These are phyloP conservation scores for Cydia strobilella DNA, from an alignment of 1,140 invertebrate species.

Conservation along the genomic window DNA sequence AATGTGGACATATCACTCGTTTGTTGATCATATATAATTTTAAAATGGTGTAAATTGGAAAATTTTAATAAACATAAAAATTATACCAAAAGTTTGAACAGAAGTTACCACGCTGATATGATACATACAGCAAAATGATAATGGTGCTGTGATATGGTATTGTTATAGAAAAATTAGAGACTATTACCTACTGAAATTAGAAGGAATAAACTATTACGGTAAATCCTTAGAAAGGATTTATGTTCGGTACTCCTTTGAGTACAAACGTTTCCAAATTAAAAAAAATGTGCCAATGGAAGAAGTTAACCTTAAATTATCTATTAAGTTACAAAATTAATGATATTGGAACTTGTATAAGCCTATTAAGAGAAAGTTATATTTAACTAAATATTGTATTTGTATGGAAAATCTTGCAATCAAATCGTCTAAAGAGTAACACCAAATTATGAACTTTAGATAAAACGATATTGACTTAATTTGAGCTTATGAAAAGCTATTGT, in stretches of 20 bases:
- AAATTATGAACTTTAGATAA: not conserved
- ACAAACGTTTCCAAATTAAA: not conserved
- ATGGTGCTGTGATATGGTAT: slow-evolving; percentile 69
- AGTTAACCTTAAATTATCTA: not conserved
- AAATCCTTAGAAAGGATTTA: slow-evolving; percentile 4
- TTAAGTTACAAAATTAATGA: slow-evolving; percentile 10
- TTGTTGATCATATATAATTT: slow-evolving; percentile 35
- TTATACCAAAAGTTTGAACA: slow-evolving; percentile 50
- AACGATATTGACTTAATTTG: not conserved
- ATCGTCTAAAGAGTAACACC: not conserved
- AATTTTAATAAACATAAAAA: slow-evolving; percentile 55
- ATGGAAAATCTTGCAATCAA: not conserved
- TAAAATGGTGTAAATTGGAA: slow-evolving; percentile 49
- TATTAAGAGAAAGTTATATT: not conserved
- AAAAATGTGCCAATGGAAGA: slow-evolving; percentile 18
- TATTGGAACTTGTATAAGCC: not conserved
- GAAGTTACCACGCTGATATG: slow-evolving; percentile 53
- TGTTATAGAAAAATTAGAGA: slow-evolving; percentile 59
- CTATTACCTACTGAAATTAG: slow-evolving; percentile 48
- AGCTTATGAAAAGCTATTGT: not conserved
- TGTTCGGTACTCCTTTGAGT: slow-evolving; percentile 9
- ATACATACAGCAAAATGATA: slow-evolving; percentile 54
- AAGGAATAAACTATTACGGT: slow-evolving; percentile 21
- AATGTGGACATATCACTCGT: slow-evolving; percentile 66
- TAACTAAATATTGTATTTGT: not conserved